phyloP scores from a whole-genome alignment of 2,113 vertebrate genomes.

The Aplodontia rufa region DNA sequence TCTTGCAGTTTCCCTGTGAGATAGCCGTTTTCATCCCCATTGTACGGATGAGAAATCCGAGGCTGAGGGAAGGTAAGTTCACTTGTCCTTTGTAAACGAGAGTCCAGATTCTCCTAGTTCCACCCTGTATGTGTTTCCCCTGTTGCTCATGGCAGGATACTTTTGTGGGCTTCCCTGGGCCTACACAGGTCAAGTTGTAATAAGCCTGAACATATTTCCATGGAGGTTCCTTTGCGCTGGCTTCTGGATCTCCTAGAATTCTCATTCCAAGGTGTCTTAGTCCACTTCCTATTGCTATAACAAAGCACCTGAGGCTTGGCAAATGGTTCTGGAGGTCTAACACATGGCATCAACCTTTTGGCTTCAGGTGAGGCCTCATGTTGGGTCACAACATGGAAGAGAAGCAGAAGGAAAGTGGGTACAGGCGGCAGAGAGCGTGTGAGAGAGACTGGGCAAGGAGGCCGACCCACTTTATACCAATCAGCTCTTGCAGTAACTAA shows the following conservation, averaged over 20 bases:
- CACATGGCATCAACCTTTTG: background rate
- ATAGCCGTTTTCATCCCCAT: background rate
- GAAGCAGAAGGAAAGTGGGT: background rate
- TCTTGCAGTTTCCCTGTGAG: rapidly evolving
- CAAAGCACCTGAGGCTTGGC: background rate
- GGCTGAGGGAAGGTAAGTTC: background rate
- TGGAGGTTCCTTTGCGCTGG: background rate
- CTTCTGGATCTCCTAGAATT: background rate
- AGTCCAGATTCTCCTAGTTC: background rate
- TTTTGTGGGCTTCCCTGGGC: background rate
- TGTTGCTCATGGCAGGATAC: background rate
- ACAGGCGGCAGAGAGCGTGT: too few species aligned
- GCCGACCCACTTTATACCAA: background rate
- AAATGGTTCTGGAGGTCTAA: background rate
- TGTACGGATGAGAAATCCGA: background rate
- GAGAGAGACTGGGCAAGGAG: background rate
- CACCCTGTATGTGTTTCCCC: background rate
- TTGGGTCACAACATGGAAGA: background rate
- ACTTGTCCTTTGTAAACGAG: background rate
- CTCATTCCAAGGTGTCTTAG: background rate
- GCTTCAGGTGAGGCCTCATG: too few species aligned
- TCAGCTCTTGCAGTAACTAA: background rate
- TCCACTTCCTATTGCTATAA: background rate
- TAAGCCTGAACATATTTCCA: background rate
- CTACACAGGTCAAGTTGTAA: background rate